Evolutionary conservation across 2,113 vertebrate genomes (phyloP).

Genomic region (Australoheros scitulus): DNA sequence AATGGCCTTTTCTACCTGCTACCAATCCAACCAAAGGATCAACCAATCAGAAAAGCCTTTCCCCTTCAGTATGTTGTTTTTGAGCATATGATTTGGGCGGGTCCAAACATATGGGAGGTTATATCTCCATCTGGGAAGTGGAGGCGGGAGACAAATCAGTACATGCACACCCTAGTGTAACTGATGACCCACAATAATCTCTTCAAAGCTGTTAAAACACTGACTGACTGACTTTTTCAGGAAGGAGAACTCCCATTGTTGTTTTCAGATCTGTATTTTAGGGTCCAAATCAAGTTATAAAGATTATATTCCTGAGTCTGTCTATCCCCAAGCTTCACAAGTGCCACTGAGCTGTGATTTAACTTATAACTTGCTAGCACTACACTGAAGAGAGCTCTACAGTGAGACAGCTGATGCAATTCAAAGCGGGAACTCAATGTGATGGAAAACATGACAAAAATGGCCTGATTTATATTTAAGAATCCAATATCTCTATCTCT

Average conservation of each 20-base stretch:
- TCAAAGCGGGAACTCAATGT: neutral
- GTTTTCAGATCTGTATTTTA: slow-evolving; percentile 5
- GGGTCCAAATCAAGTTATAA: neutral
- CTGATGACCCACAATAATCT: slow-evolving; percentile 19
- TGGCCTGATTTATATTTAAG: neutral
- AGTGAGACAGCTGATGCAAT: neutral
- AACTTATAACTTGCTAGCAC: neutral
- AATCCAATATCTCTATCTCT: slow-evolving; percentile 13
- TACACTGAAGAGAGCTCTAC: neutral
- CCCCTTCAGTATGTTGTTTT: slow-evolving; percentile 4
- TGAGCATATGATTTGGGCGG: neutral
- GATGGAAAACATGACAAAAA: neutral
- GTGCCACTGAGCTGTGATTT: neutral
- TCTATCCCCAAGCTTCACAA: neutral
- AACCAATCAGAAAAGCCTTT: slow-evolving; percentile 13
- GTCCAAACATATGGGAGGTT: slow-evolving; percentile 18
- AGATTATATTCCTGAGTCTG: neutral
- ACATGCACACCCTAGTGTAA: slow-evolving; percentile 3
- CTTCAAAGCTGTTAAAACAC: neutral
- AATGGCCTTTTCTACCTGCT: slow-evolving; percentile 55
- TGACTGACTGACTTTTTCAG: neutral
- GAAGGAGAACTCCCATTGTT: neutral
- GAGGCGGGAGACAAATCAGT: slow-evolving; percentile 17
- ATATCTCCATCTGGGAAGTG: slow-evolving; percentile 25
- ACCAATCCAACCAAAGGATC: slow-evolving; percentile 5